Evolutionary conservation across 2,888 invertebrate species (phyloP), one percentile per base, ranked within the genome.

Genomic region (Spodoptera picta): DNA sequence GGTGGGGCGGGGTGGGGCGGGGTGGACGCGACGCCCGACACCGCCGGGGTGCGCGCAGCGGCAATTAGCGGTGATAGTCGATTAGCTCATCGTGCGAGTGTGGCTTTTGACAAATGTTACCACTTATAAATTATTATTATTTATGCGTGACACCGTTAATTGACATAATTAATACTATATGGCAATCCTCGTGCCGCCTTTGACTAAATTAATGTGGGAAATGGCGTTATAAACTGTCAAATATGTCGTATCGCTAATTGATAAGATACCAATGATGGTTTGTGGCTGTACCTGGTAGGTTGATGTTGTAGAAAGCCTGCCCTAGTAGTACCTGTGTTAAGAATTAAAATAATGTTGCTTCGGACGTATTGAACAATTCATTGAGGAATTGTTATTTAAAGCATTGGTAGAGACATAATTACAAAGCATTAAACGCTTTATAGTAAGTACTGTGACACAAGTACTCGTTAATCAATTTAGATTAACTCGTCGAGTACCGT

Each of bases 11-110:
- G 60, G 50, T 54, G 70, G 72, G 61, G 27, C 27, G 46, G 79
- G 72, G 70, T 71, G 61, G 42, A 27, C 46, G 79, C 71, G 77
- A 62, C 41, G 52, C 57, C 46, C 65, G 27, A 27, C 12, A 42
- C 67, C 62, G 72, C 60, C 69, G 73, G 69, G 78, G 81, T 77
- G 80, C 74, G 75, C 75, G 79, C 75, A 75, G 70, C 75, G 89
- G 92, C 93, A 94, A 94, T 94, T 94, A 94, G 93, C 90, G 94
- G 94, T 94, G 93, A 94, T 94, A 93, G 93, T 94, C 94, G 94
- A 94, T 94, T 94, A 94, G 94, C 92, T 92, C 93, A 91, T 93
- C 94, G 94, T 93, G 88, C 88, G 90, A 92, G 90, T 92, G 91
- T 88, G 93, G 92, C 92, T 92, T 93, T 93, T 93, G 94, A 93